Percentiles rank a stretch among this genome's conserved stretches.
phyloP scores from a whole-genome alignment of 1,140 invertebrate species.

The Sogatella furcifera region DNA sequence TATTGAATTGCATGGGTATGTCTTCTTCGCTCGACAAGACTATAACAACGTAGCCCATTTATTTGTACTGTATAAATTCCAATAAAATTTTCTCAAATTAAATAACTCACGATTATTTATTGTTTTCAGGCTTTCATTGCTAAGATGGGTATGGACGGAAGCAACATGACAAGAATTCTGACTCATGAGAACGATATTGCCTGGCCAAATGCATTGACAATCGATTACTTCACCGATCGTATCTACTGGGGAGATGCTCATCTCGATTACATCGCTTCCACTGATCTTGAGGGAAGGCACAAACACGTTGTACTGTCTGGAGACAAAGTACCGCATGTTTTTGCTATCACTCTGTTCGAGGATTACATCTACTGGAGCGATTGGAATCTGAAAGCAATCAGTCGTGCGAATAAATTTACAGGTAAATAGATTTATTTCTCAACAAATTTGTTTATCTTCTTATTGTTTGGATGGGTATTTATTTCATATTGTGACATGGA shows the following conservation, averaged over 20 bases:
- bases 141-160: slow-evolving; percentile 95
- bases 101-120: not conserved
- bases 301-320: slow-evolving; percentile 73
- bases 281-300: slow-evolving; percentile 80
- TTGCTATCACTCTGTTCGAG: slow-evolving; percentile 87
- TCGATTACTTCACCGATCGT: slow-evolving; percentile 91
- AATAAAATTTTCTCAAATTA: not conserved
- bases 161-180: slow-evolving; percentile 78
- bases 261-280: slow-evolving; percentile 92
- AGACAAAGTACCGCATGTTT: slow-evolving; percentile 79
- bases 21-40: too few relatives aligned
- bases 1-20: too few relatives aligned
- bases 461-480: too few relatives aligned
- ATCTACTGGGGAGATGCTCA: slow-evolving; percentile 98
- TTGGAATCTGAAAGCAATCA: slow-evolving; percentile 88
- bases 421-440: slow-evolving; percentile 44
- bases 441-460: too few relatives aligned
- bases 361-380: slow-evolving; percentile 96
- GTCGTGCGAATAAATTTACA: slow-evolving; percentile 78
- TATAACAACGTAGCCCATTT: too few relatives aligned
- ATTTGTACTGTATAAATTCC: not conserved
- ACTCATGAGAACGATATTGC: slow-evolving; percentile 91
- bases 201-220: slow-evolving; percentile 95
- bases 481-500: too few relatives aligned
- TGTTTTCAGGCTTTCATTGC: slow-evolving; percentile 77